These are phyloP conservation scores for Diogma glabrata DNA, from an alignment of 2,888 invertebrate genomes.

Conservation along the genomic window DNA sequence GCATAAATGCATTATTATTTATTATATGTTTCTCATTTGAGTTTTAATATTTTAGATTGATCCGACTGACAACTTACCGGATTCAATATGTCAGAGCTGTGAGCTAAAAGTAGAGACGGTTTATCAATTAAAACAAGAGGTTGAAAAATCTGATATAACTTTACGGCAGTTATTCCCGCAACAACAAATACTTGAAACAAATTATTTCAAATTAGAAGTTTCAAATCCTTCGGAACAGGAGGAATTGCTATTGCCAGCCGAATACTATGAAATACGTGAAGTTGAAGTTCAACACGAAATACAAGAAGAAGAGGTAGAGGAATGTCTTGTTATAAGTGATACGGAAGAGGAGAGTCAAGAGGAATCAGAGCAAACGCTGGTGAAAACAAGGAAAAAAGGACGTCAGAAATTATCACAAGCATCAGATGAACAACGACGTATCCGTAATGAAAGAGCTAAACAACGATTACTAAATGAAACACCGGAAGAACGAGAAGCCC, in stretches of 20 bases:
- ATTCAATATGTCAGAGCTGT: constrained; percentile 7
- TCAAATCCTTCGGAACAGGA: not conserved
- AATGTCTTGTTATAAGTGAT: constrained; percentile 5
- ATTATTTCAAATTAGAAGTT: constrained; percentile 3
- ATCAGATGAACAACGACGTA: too few relatives aligned
- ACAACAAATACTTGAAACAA: constrained; percentile 1
- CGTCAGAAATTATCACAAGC: too few relatives aligned
- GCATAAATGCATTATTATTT: too few relatives aligned
- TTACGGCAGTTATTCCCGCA: constrained; percentile 1
- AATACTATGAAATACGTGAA: constrained; percentile 5
- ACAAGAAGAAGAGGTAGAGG: not conserved
- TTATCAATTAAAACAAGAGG: constrained; percentile 7
- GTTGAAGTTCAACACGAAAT: not conserved
- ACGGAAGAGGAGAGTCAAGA: constrained; percentile 3
- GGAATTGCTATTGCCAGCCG: constrained; percentile 2
- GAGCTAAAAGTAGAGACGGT: constrained; percentile 5
- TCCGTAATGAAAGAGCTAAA: too few relatives aligned
- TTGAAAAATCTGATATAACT: not conserved
- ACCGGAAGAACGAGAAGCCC: too few relatives aligned
- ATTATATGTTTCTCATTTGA: too few relatives aligned
- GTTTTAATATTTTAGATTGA: constrained; percentile 7
- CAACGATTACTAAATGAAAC: too few relatives aligned
- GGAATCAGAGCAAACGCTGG: too few relatives aligned
- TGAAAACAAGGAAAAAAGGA: too few relatives aligned
- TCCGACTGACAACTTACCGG: constrained; percentile 4